Evolutionary conservation across 2,113 vertebrate genomes (phyloP), one percentile per base, ranked within the genome.

Genomic region (Cettia cetti): DNA sequence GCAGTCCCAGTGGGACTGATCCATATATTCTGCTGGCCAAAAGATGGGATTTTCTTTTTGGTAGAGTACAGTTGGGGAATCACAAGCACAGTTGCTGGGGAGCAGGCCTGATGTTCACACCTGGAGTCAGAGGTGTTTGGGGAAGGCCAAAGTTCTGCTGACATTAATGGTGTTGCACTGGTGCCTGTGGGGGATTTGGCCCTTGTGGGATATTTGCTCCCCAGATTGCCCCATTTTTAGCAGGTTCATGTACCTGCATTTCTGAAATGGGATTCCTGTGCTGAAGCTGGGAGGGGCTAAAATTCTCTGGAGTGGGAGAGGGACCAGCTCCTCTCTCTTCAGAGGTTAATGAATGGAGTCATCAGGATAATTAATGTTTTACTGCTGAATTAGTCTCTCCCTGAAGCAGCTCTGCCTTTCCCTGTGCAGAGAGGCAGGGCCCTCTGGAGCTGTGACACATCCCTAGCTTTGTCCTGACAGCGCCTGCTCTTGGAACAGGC

Each of bases 361-460:
- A 92, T 94, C 93, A 96, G 92, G 74, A 87, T 80, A 94, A 96
- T 95, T 97, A 98, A 98, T 96, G 96, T 97, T 96, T 97, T 95
- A 79, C 85, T 96, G 96, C 97, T 96, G 95, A 98, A 96, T 97
- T 98, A 97, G 97, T 97, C 95, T 92, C 86, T 87, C 68, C 94
- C 49, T 93, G 86, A 95, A 96, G 94, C 94, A 96, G 95, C 45
- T 69, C 74, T 95, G 50, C 84, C 65, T 95, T 94, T 93, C 6
- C 9, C 89, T 95, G 47, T 63, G 96, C 87, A 59, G 85, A 49
- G 87, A 94, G 76, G 76, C 82, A 95, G 90, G 90, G 82, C 27
- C 18, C 72, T 91, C 82, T 57, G 70, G 90, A 85, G 88, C 75
- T 77, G 87, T 91, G 95, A 82, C 92, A 82, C 61, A 40, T 92